A percentile compares a stretch with the other conserved stretches of the same genome.
These are phyloP conservation scores for Hydrotaea cyrtoneurina DNA, from an alignment of 2,888 invertebrate genomes.

Conservation along the genomic window DNA sequence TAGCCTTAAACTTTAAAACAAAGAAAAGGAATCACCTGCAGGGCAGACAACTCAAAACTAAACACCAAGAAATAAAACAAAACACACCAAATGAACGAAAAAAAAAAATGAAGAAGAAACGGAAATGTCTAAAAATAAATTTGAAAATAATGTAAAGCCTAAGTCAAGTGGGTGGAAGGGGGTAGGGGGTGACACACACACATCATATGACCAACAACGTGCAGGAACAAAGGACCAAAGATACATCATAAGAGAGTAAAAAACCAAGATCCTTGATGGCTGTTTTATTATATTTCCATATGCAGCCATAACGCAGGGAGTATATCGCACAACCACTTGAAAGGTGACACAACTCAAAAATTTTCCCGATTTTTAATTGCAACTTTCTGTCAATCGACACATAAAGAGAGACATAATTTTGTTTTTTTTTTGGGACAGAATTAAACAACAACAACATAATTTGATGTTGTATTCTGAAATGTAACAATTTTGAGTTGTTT, in stretches of 20 bases:
- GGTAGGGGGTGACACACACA: neutral
- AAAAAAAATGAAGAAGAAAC: neutral
- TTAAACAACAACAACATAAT: no score
- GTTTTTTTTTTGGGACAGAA: no score
- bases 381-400: no score
- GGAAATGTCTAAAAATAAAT: neutral
- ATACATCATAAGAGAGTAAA: neutral
- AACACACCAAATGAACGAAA: neutral
- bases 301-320: neutral
- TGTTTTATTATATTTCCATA: neutral
- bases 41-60: conserved; percentile 20
- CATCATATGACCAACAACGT: neutral
- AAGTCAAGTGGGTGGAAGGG: neutral
- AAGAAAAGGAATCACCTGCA: conserved; percentile 35
- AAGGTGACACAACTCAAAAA: no score
- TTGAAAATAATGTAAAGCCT: neutral
- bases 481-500: no score
- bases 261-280: neutral
- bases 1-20: conserved; percentile 52
- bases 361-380: no score
- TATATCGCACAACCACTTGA: no score
- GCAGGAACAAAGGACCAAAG: neutral
- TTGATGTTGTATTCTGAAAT: no score
- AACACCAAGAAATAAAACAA: neutral
- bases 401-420: no score